These are phyloP conservation scores for Erethizon dorsatum DNA, from an alignment of 2,797 vertebrate species.

Conservation along the genomic window DNA sequence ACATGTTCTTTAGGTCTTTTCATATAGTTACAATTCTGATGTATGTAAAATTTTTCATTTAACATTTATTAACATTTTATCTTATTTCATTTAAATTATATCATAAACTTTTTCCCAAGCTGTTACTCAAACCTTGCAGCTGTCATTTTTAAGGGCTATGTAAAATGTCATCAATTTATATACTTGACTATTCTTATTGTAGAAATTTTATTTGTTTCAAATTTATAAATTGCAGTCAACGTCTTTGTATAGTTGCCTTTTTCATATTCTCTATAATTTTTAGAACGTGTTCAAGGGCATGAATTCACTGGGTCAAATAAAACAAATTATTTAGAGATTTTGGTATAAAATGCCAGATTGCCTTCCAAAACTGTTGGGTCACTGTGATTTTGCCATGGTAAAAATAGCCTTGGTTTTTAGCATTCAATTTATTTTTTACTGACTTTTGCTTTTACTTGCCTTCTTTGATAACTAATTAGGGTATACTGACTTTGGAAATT, in stretches of 20 bases:
- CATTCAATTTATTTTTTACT: neutral
- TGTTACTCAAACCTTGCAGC: neutral
- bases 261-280: conserved; percentile 6
- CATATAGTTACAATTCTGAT: neutral
- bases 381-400: neutral
- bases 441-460: conserved; percentile 8
- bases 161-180: conserved; percentile 21
- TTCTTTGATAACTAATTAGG: conserved; percentile 49
- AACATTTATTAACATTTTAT: neutral
- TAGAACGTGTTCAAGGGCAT: neutral
- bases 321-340: neutral
- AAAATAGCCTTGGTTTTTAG: conserved; percentile 53
- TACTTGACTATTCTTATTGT: conserved; percentile 26
- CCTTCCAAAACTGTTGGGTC: neutral
- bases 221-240: neutral
- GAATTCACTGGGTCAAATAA: conserved; percentile 16
- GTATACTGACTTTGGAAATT: conserved; percentile 20
- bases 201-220: neutral
- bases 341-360: conserved; percentile 32
- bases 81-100: conserved; percentile 20
- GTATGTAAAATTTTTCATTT: neutral
- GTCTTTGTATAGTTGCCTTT: conserved; percentile 27
- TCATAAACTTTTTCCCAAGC: conserved; percentile 13
- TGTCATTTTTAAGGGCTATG: neutral
- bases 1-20: neutral